Evolutionary conservation across 2,888 invertebrate species (phyloP).

Genomic region (Agrochola lychnidis): DNA sequence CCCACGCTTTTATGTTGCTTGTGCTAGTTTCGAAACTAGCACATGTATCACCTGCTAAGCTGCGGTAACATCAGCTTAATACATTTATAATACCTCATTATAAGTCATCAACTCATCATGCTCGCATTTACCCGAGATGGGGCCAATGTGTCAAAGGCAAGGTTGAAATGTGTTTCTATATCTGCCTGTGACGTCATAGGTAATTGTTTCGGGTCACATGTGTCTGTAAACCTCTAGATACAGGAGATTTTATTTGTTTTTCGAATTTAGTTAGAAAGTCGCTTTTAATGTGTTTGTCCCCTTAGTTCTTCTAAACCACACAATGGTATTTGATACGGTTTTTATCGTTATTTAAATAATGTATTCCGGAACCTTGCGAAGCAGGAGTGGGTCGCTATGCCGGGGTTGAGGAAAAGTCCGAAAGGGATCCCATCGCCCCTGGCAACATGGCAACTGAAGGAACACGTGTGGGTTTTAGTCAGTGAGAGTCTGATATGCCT

Average conservation of each 20-base stretch:
- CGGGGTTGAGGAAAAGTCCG: too few relatives aligned
- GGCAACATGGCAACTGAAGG: too few relatives aligned
- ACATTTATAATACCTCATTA: constrained; percentile 43
- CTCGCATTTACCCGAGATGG: constrained; percentile 1
- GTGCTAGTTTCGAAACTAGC: constrained; percentile 28
- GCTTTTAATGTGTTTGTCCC: background rate
- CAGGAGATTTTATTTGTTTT: background rate
- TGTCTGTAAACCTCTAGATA: background rate
- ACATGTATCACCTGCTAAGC: constrained; percentile 9
- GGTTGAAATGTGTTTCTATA: constrained; percentile 18
- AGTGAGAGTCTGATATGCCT: too few relatives aligned
- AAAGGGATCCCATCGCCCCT: too few relatives aligned
- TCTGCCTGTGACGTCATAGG: background rate
- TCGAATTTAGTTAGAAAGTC: background rate
- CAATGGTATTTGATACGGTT: background rate
- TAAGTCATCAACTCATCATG: constrained; percentile 6
- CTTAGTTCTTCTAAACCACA: background rate
- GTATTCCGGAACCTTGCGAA: too few relatives aligned
- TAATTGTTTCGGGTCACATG: background rate
- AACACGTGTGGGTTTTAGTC: too few relatives aligned
- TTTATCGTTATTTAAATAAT: background rate
- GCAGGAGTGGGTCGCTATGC: too few relatives aligned
- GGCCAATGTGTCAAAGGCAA: constrained; percentile 32
- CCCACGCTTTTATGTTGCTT: constrained; percentile 16
- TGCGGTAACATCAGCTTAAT: constrained; percentile 35